phyloP scores from a whole-genome alignment of 64 coral and sea anemone species.

The Montipora efflorescens region DNA sequence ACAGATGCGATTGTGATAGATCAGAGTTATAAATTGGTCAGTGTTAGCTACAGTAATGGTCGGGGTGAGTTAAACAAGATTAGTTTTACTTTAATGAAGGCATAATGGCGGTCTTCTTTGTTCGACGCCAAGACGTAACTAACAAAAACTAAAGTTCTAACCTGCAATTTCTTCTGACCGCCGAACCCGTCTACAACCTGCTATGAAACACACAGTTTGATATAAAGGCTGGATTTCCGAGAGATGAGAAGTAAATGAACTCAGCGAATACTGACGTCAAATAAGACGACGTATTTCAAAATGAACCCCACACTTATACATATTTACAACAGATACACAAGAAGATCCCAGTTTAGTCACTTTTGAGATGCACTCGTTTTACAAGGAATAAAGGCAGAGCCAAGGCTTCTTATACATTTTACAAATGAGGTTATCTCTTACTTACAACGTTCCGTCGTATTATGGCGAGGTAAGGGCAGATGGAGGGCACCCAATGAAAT shows the following conservation, averaged over 20 bases:
- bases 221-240: background rate
- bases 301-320: too few species aligned
- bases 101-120: background rate
- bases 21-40: background rate
- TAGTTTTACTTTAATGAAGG: background rate
- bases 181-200: slow-evolving; percentile 45
- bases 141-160: slow-evolving; percentile 43
- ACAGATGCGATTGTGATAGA: too few species aligned
- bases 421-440: too few species aligned
- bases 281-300: too few species aligned
- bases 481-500: background rate
- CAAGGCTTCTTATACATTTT: too few species aligned
- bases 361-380: too few species aligned
- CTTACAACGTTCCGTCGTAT: background rate
- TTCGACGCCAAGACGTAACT: background rate
- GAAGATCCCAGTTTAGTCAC: too few species aligned
- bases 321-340: too few species aligned
- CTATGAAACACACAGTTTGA: slow-evolving; percentile 58
- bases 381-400: too few species aligned
- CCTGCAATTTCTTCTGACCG: slow-evolving; percentile 39
- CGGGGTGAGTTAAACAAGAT: background rate
- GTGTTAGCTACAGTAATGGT: background rate
- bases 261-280: background rate
- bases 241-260: background rate
- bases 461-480: background rate